A percentile compares a stretch with the other conserved stretches of the same genome.
phyloP scores from a whole-genome alignment of 2,113 vertebrate species.

The Mormoops blainvillei region DNA sequence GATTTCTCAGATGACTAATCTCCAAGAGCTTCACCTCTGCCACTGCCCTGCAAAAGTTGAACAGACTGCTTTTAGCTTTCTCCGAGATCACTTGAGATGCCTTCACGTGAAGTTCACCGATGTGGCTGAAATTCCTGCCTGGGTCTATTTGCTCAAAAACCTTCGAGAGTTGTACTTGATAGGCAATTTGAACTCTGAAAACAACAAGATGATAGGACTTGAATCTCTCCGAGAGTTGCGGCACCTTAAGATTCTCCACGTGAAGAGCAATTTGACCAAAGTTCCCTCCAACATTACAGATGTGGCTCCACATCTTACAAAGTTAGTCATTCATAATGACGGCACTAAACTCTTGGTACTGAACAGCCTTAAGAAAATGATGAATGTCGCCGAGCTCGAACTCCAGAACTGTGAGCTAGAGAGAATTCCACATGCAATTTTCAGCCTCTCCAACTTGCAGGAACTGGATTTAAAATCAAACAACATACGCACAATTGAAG shows the following conservation, averaged over 20 bases:
- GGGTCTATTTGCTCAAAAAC: conserved; percentile 96
- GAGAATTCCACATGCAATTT: conserved; percentile 97
- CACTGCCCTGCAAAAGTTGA: conserved; percentile 98
- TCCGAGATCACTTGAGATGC: conserved; percentile 96
- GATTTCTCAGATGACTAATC: conserved; percentile 96
- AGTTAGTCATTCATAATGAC: conserved; percentile 96
- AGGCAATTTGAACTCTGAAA: conserved; percentile 98
- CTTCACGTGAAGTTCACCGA: conserved; percentile 99
- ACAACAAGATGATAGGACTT: conserved; percentile 98
- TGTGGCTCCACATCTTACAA: conserved; percentile 93
- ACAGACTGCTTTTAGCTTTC: conserved; percentile 97
- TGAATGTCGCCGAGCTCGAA: conserved; percentile 94
- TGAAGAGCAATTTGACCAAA: conserved; percentile 99
- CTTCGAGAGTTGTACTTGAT: conserved; percentile 93
- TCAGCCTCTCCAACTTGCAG: conserved; percentile 96
- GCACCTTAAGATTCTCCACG: conserved; percentile 93
- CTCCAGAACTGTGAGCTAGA: conserved; percentile 97
- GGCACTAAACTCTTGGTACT: conserved; percentile 97
- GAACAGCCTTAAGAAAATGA: conserved; percentile 99
- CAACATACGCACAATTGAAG: conserved; percentile 96
- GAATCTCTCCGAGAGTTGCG: conserved; percentile 95
- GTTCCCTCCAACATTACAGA: conserved; percentile 98
- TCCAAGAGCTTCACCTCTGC: conserved; percentile 96
- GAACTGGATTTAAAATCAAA: conserved; percentile 98
- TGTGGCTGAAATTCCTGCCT: conserved; percentile 96